Conservation (phyloP, 2,888 invertebrate species). For the Elgonia sp. region DNA sequence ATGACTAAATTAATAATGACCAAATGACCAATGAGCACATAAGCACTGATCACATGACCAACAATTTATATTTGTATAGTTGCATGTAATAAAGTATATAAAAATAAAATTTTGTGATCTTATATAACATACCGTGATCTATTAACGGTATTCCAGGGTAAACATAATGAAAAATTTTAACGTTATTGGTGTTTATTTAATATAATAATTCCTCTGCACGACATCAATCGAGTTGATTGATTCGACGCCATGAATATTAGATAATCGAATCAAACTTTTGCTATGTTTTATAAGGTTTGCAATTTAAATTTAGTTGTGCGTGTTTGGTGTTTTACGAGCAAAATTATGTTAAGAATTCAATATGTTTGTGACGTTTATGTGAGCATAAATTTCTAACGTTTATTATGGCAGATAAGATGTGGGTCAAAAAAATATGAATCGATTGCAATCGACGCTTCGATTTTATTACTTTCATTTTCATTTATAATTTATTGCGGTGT, state of each 20-base stretch:
- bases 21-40: too few species aligned
- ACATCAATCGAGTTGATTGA: conserved; percentile 37
- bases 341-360: conserved; percentile 66
- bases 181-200: conserved; percentile 44
- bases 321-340: conserved; percentile 1
- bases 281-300: not conserved
- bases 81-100: too few species aligned
- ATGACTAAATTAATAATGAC: too few species aligned
- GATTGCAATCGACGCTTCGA: conserved; percentile 30
- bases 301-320: not conserved
- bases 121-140: too few species aligned
- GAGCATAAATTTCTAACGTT: conserved; percentile 56
- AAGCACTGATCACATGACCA: too few species aligned
- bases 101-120: too few species aligned
- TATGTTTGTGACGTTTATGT: conserved; percentile 61
- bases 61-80: too few species aligned
- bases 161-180: not conserved
- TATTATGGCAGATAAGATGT: conserved; percentile 41
- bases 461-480: conserved; percentile 61
- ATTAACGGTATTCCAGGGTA: too few species aligned
- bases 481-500: conserved; percentile 45
- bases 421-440: conserved; percentile 54
- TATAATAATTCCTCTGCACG: conserved; percentile 22
- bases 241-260: conserved; percentile 35
- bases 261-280: conserved; percentile 46